Conservation (phyloP, 2,888 invertebrate species). For the Pandemis cinnamomeana region DNA sequence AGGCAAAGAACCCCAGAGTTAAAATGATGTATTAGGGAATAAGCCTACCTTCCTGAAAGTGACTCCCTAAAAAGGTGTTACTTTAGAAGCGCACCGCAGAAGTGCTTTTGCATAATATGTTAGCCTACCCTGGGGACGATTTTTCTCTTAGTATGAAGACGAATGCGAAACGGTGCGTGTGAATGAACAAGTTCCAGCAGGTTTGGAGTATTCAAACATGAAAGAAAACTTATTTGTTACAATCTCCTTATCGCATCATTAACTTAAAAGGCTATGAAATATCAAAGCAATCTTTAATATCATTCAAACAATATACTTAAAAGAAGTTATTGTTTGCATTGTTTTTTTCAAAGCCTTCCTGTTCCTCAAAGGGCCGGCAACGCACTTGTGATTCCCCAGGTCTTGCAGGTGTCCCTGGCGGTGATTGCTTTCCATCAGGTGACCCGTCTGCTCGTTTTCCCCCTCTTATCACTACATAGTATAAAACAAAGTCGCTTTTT, state of each 20-base stretch:
- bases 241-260: too few relatives aligned
- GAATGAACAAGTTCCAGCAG: conserved; percentile 29
- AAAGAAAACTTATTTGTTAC: not conserved
- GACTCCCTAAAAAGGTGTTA: conserved; percentile 40
- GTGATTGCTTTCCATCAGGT: too few relatives aligned
- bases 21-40: conserved; percentile 36
- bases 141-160: conserved; percentile 41
- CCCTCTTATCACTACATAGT: too few relatives aligned
- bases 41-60: conserved; percentile 38
- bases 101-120: conserved; percentile 42
- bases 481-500: too few relatives aligned
- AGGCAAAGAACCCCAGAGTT: conserved; percentile 28
- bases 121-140: conserved; percentile 40
- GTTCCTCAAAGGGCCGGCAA: too few relatives aligned
- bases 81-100: conserved; percentile 33
- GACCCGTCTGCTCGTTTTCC: too few relatives aligned
- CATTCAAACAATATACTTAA: too few relatives aligned
- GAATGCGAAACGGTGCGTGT: conserved; percentile 30
- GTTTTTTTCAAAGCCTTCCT: too few relatives aligned
- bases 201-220: not conserved
- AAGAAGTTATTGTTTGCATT: too few relatives aligned
- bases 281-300: too few relatives aligned
- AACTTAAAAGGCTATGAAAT: not conserved
- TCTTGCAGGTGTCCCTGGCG: too few relatives aligned
- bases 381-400: too few relatives aligned